These are phyloP conservation scores for Riparia riparia DNA, from an alignment of 2,113 vertebrate genomes.

Conservation along the genomic window DNA sequence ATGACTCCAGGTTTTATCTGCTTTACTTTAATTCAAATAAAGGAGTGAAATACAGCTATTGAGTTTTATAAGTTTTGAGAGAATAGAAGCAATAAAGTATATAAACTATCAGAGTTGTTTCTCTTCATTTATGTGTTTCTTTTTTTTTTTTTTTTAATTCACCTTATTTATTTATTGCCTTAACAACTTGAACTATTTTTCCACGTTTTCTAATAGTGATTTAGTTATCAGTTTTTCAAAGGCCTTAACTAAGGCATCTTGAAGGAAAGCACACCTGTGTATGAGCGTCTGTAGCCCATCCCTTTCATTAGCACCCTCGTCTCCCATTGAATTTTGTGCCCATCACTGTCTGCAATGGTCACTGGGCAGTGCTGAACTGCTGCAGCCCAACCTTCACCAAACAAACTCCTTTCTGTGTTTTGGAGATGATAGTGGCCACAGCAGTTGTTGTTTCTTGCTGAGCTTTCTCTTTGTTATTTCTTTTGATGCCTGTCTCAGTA, in stretches of 20 bases:
- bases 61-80: not conserved
- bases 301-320: not conserved
- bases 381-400: not conserved
- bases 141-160: not conserved
- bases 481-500: not conserved
- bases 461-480: not conserved
- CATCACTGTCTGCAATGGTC: not conserved
- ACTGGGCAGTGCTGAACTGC: not conserved
- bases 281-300: not conserved
- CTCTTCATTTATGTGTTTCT: not conserved
- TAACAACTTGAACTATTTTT: not conserved
- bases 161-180: not conserved
- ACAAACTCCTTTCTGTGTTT: not conserved
- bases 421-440: not conserved
- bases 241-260: not conserved
- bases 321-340: not conserved
- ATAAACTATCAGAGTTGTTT: not conserved
- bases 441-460: not conserved
- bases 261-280: not conserved
- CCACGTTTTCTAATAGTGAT: not conserved
- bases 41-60: not conserved
- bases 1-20: not conserved
- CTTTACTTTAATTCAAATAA: constrained; percentile 6
- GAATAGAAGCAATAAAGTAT: not conserved
- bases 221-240: not conserved